These are phyloP conservation scores for Melitaea cinxia DNA, from an alignment of 1,140 invertebrate genomes.

Conservation along the genomic window DNA sequence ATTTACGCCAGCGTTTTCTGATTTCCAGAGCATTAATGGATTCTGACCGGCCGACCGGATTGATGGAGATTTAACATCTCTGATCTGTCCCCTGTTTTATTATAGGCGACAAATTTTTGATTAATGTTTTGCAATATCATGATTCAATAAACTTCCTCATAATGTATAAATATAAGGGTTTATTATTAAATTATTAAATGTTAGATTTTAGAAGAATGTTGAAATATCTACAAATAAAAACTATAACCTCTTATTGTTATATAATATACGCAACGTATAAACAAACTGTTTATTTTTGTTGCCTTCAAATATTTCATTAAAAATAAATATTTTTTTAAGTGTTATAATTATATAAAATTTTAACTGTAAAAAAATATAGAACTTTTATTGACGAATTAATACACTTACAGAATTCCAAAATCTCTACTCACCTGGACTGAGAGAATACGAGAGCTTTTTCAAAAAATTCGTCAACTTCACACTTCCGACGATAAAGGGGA, in stretches of 20 bases:
- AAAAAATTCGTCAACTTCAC: slow-evolving; percentile 90
- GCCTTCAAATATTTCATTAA: no score
- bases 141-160: slow-evolving; percentile 1
- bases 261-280: no score
- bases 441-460: slow-evolving; percentile 90
- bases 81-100: slow-evolving; percentile 10
- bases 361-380: no score
- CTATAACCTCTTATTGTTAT: no score
- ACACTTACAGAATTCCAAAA: neutral
- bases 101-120: neutral
- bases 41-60: neutral
- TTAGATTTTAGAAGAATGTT: no score
- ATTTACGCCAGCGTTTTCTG: slow-evolving; percentile 3
- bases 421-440: slow-evolving; percentile 88
- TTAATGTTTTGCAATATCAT: neutral
- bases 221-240: no score
- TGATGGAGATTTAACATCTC: neutral
- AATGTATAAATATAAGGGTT: no score
- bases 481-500: slow-evolving; percentile 89
- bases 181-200: no score
- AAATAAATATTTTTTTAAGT: no score
- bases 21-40: slow-evolving; percentile 12
- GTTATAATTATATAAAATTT: no score
- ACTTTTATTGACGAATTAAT: no score
- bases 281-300: no score